phyloP scores from a whole-genome alignment of 2,113 vertebrate species.

The Centropristis striata region DNA sequence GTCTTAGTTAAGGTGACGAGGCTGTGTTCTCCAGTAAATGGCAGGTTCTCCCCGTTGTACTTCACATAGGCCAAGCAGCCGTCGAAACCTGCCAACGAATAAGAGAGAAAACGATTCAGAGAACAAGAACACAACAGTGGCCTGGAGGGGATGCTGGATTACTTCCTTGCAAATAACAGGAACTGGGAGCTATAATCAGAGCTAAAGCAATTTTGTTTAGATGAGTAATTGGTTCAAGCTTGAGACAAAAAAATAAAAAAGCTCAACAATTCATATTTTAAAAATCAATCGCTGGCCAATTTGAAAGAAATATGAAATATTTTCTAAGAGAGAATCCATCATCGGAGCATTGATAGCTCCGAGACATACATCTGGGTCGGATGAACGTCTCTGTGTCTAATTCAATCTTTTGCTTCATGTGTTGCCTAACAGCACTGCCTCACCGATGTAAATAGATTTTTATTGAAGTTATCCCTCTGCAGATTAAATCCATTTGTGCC shows the following conservation, averaged over 20 bases:
- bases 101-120: constrained; percentile 41
- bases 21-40: constrained; percentile 91
- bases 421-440: constrained; percentile 70
- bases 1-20: constrained; percentile 89
- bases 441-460: constrained; percentile 73
- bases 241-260: constrained; percentile 42
- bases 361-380: constrained; percentile 80
- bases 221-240: constrained; percentile 68
- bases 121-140: constrained; percentile 30
- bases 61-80: constrained; percentile 94
- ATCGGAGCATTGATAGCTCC: constrained; percentile 56
- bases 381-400: constrained; percentile 75
- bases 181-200: constrained; percentile 67
- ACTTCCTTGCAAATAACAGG: constrained; percentile 61
- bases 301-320: constrained; percentile 62
- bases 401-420: constrained; percentile 72
- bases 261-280: constrained; percentile 29
- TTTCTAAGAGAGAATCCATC: constrained; percentile 54
- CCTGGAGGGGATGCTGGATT: constrained; percentile 33
- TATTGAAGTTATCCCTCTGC: constrained; percentile 80
- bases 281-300: constrained; percentile 56
- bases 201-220: constrained; percentile 74
- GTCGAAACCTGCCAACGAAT: constrained; percentile 88
- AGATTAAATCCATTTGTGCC: constrained; percentile 76
- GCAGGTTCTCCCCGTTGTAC: constrained; percentile 91